Evolutionary conservation across 2,797 vertebrate genomes (phyloP), one percentile per base, ranked within the genome.

Genomic region (Parauchenoglanis punctatus): DNA sequence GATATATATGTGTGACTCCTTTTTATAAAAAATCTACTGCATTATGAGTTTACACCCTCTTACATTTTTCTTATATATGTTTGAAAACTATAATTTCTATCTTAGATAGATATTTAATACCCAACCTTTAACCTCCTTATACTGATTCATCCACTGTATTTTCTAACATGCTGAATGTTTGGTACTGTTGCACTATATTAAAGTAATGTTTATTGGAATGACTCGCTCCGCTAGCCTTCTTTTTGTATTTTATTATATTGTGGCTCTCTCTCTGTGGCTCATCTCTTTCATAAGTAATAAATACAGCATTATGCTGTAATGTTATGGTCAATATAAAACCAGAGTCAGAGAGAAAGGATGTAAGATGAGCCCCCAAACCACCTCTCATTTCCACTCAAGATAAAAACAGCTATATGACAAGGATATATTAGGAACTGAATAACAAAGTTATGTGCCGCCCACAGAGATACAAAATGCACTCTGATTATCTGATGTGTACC

Each of bases 241-340:
- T 18, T 80, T 80, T 40, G 31, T 80, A 80, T 80, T 59, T 12
- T 40, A 59, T 80, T 80, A 59, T 25, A 40, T 15, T 59, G 56
- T 59, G 56, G 10, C 20, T 59, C 56, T 35, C 58, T 31, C 40
- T 2, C 23, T n/a, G 35, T 63, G 63, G 7, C 58, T 63, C 49
- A 54, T 77, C 54, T 80, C 58, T 61, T 63, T 81, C 13, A 44
- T 81, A 81, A 81, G 58, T 81, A 81, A 65, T 81, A 81, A 46
- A 13, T 65, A 46, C 12, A 65, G 35, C 58, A 81, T 81, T 81
- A 70, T 18, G 35, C 23, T 59, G 52, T 81, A 67, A 63, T 13
- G 35, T 63, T 63, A 81, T 81, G 7, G 7, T 40, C 40, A 46
- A 46, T 72, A 28, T 59, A 72, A 72, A 81, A 61, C 56, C 65